Conservation (phyloP, 2,113 vertebrate species). For the Dunckerocampus dactyliophorus region DNA sequence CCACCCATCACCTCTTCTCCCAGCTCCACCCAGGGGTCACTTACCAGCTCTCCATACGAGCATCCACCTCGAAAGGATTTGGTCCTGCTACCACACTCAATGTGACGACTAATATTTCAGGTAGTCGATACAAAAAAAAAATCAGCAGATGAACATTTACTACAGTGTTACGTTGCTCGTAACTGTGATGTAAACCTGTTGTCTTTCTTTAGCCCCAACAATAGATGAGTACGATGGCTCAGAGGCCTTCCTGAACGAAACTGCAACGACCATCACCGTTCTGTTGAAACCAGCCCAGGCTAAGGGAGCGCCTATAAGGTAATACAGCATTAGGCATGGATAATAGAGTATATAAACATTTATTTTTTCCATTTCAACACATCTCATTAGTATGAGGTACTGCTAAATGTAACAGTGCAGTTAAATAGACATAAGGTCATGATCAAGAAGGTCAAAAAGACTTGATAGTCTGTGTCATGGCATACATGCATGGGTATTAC, state of each 20-base stretch:
- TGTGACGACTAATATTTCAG: conserved; percentile 96
- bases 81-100: conserved; percentile 88
- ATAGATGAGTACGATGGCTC: conserved; percentile 93
- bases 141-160: neutral
- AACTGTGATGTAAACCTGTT: neutral
- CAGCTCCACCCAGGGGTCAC: conserved; percentile 93
- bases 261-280: conserved; percentile 95
- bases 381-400: neutral
- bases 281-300: conserved; percentile 94
- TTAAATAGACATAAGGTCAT: too few species aligned
- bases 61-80: conserved; percentile 93
- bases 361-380: neutral
- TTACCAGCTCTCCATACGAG: conserved; percentile 91
- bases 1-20: conserved; percentile 86
- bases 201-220: conserved; percentile 79
- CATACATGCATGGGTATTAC: neutral
- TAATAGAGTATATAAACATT: neutral
- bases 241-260: conserved; percentile 94
- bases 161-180: too few species aligned
- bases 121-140: conserved; percentile 54
- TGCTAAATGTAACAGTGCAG: neutral
- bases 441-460: neutral
- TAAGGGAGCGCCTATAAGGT: conserved; percentile 98
- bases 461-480: neutral
- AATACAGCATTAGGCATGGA: neutral